Percentiles rank a stretch among this genome's conserved stretches.
Evolutionary conservation across 2,888 invertebrate species (phyloP).

Genomic region (Standfussiana lucernea): DNA sequence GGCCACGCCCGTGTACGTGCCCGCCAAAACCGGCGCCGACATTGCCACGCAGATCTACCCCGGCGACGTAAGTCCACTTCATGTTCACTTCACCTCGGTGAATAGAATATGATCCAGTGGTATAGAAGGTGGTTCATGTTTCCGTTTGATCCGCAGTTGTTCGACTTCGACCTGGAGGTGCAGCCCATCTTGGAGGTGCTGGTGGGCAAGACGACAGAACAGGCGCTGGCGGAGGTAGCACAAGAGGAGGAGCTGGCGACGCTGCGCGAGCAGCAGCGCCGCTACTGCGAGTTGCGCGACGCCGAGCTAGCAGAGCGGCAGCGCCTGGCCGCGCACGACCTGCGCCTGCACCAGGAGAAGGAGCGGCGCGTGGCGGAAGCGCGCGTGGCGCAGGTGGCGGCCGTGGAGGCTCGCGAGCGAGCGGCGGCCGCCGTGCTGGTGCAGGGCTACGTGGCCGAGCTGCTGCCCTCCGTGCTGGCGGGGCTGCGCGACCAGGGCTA

Average conservation of each 20-base stretch:
- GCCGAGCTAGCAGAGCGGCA: conserved; percentile 95
- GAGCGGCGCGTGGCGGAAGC: conserved; percentile 94
- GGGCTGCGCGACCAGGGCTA: conserved; percentile 94
- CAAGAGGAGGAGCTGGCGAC: conserved; percentile 97
- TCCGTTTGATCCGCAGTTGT: conserved; percentile 90
- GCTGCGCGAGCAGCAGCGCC: conserved; percentile 94
- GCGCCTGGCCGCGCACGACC: conserved; percentile 95
- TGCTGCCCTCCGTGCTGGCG: conserved; percentile 96
- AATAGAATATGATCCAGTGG: too few relatives aligned
- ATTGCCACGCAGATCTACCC: conserved; percentile 96
- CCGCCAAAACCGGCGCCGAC: conserved; percentile 95
- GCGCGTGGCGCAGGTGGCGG: conserved; percentile 91
- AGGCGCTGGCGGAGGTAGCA: conserved; percentile 96
- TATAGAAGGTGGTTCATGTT: not conserved
- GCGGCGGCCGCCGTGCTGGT: conserved; percentile 95
- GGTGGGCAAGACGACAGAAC: conserved; percentile 97
- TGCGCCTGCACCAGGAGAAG: conserved; percentile 92
- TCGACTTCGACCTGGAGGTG: conserved; percentile 98
- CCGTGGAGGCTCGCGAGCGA: conserved; percentile 94
- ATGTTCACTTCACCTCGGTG: not conserved
- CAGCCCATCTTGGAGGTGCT: conserved; percentile 97
- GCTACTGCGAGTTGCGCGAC: conserved; percentile 92
- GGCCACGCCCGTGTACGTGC: conserved; percentile 94
- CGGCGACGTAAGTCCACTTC: conserved; percentile 93
- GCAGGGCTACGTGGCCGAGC: conserved; percentile 96